These are phyloP conservation scores for Meles meles DNA, from an alignment of 2,113 vertebrate species.

Conservation along the genomic window DNA sequence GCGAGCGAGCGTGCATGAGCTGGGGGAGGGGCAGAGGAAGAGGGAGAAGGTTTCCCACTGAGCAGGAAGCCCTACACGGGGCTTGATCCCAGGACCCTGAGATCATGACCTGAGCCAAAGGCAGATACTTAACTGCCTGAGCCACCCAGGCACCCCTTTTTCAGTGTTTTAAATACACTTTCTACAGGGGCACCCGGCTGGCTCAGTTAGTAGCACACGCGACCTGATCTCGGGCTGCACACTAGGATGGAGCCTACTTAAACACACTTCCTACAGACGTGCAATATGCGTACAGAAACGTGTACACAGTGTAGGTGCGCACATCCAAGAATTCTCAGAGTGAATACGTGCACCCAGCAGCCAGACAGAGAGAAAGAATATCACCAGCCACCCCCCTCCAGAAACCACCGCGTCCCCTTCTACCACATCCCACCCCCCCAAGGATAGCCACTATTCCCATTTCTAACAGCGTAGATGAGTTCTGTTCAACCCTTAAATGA, in stretches of 20 bases:
- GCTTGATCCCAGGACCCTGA: too few species aligned
- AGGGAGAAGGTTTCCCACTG: too few species aligned
- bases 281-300: not conserved
- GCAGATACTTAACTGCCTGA: too few species aligned
- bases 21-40: too few species aligned
- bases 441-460: not conserved
- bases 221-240: not conserved
- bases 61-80: not conserved
- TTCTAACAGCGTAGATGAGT: not conserved
- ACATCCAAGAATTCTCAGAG: not conserved
- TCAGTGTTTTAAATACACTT: not conserved
- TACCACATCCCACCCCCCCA: not conserved
- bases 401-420: not conserved
- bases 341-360: not conserved
- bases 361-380: not conserved
- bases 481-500: not conserved
- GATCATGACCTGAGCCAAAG: too few species aligned
- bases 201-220: not conserved
- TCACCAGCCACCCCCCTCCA: not conserved
- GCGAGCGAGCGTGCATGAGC: too few species aligned
- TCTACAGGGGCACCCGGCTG: not conserved
- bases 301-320: accelerated
- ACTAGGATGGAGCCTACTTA: not conserved
- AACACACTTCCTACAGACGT: not conserved
- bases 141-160: not conserved